Evolutionary conservation across 2,888 invertebrate species (phyloP).

Genomic region (Mesoligia furuncula): DNA sequence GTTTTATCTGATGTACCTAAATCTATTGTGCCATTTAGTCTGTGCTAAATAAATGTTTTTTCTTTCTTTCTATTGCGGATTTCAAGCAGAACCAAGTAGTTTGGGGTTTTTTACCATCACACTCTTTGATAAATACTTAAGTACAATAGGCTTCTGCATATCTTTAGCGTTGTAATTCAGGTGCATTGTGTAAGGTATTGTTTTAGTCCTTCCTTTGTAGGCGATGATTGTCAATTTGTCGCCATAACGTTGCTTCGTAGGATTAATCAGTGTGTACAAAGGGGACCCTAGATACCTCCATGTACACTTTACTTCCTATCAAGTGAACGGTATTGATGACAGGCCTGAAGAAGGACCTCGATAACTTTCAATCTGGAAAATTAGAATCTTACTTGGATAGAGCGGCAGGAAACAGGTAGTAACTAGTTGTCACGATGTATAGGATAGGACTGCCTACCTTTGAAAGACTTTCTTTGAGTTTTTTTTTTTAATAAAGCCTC

Average conservation of each 20-base stretch:
- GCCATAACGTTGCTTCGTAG: slow-evolving; percentile 17
- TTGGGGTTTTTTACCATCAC: neutral
- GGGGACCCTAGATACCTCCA: slow-evolving; percentile 24
- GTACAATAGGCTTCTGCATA: neutral
- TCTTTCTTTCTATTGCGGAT: too few species aligned
- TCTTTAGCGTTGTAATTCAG: neutral
- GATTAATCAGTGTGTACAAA: slow-evolving; percentile 52
- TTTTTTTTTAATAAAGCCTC: neutral
- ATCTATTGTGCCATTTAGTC: neutral
- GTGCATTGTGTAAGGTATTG: slow-evolving; percentile 2
- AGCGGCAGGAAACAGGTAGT: neutral
- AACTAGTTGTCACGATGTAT: neutral
- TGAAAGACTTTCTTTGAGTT: neutral
- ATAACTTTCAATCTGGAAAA: slow-evolving; percentile 1
- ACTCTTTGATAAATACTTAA: neutral
- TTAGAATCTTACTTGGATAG: neutral
- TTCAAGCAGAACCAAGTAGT: neutral
- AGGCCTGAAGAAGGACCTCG: neutral
- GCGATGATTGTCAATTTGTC: slow-evolving; percentile 54
- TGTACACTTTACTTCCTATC: slow-evolving; percentile 19
- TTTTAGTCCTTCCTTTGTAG: slow-evolving; percentile 20
- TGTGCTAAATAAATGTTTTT: neutral
- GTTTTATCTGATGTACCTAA: neutral
- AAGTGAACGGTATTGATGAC: slow-evolving; percentile 19
- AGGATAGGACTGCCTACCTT: neutral